Conservation (phyloP, 2,797 vertebrate genomes). For the Scomberomorus guttatus region DNA sequence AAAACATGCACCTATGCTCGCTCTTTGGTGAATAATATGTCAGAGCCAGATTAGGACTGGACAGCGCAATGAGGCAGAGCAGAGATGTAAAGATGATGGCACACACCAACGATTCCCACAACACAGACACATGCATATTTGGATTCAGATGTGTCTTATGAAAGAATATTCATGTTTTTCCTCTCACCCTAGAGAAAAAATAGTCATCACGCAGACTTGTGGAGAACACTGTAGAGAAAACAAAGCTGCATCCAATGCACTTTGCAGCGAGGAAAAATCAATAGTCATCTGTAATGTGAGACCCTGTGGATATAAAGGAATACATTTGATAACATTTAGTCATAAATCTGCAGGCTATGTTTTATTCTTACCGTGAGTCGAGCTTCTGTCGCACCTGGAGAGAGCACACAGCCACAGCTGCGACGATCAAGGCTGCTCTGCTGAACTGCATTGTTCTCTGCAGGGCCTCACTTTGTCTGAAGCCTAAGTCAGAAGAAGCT, state of each 20-base stretch:
- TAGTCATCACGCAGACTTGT: slow-evolving; percentile 44
- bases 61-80: slow-evolving; percentile 55
- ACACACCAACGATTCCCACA: slow-evolving; percentile 23
- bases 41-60: slow-evolving; percentile 47
- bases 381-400: slow-evolving; percentile 70
- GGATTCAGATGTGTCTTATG: slow-evolving; percentile 25
- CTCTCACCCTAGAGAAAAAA: slow-evolving; percentile 33
- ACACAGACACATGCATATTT: slow-evolving; percentile 28
- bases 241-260: slow-evolving; percentile 60
- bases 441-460: slow-evolving; percentile 64
- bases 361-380: slow-evolving; percentile 65
- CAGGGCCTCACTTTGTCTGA: slow-evolving; percentile 65
- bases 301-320: slow-evolving; percentile 75
- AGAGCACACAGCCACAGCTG: slow-evolving; percentile 44
- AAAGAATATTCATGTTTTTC: slow-evolving; percentile 7
- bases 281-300: slow-evolving; percentile 77
- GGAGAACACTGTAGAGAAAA: slow-evolving; percentile 56
- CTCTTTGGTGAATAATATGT: slow-evolving; percentile 71
- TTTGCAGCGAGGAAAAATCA: slow-evolving; percentile 74
- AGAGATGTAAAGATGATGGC: slow-evolving; percentile 40
- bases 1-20: slow-evolving; percentile 55
- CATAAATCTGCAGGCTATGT: slow-evolving; percentile 76
- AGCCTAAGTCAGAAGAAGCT: slow-evolving; percentile 58
- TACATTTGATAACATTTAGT: slow-evolving; percentile 80
- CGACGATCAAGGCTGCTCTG: slow-evolving; percentile 65